A percentile compares a stretch with the other conserved stretches of the same genome.
These are phyloP conservation scores for Athene cunicularia DNA, from an alignment of 2,113 vertebrate genomes.

Conservation along the genomic window DNA sequence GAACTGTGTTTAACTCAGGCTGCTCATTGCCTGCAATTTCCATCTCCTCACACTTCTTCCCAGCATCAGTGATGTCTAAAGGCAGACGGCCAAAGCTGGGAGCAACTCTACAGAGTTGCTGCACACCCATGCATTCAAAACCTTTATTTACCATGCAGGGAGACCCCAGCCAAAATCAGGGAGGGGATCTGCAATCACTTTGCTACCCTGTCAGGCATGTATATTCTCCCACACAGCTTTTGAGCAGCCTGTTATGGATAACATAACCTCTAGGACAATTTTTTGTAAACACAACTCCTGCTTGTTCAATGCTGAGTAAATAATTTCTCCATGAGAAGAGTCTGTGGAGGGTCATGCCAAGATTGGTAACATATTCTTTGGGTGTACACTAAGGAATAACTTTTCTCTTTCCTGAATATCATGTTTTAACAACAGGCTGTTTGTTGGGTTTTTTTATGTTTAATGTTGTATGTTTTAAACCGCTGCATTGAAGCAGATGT, in stretches of 20 bases:
- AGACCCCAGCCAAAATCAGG: neutral
- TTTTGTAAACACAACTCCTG: neutral
- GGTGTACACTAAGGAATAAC: neutral
- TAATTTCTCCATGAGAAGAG: neutral
- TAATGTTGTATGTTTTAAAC: neutral
- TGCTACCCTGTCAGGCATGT: rapidly evolving
- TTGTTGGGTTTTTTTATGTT: neutral
- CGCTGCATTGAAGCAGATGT: neutral
- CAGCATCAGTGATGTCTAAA: neutral
- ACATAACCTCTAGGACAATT: neutral
- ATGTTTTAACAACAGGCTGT: neutral
- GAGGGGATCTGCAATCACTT: neutral
- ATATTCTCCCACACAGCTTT: neutral
- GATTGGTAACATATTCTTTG: neutral
- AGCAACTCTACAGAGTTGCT: neutral
- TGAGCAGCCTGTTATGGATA: neutral
- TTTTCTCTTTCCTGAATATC: neutral
- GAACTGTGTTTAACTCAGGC: neutral
- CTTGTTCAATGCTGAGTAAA: neutral
- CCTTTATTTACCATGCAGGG: neutral
- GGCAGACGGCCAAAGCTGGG: neutral
- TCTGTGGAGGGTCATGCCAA: neutral
- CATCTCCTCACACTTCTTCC: neutral
- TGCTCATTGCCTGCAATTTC: neutral
- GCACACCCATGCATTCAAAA: rapidly evolving